A percentile compares a stretch with the other conserved stretches of the same genome.
Conservation (phyloP, 2,113 vertebrate species). For the Triplophysa dalaica region DNA sequence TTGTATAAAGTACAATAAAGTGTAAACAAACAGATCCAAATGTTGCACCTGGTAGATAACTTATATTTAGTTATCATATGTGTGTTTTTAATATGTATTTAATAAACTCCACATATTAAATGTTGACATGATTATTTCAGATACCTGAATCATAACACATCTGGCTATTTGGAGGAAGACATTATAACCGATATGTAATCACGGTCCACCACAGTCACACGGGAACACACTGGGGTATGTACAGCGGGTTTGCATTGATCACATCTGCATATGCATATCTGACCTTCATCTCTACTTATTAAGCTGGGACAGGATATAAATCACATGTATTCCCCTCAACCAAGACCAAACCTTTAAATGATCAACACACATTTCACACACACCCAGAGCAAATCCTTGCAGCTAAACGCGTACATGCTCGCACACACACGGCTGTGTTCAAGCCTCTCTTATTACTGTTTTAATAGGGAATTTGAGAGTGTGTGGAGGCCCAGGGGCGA, state of each 20-base stretch:
- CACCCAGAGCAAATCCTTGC: background rate
- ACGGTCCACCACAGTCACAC: background rate
- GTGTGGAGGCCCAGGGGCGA: slow-evolving; percentile 69
- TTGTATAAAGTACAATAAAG: too few relatives aligned
- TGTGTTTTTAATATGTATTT: background rate
- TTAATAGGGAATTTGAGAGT: slow-evolving; percentile 77
- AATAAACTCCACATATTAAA: background rate
- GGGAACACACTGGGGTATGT: background rate
- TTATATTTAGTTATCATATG: too few relatives aligned
- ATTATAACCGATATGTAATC: too few relatives aligned
- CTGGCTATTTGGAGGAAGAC: too few relatives aligned
- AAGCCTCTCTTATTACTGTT: slow-evolving; percentile 59
- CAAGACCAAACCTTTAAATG: slow-evolving; percentile 1
- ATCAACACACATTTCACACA: background rate
- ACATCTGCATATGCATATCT: background rate
- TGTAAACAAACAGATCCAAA: too few relatives aligned
- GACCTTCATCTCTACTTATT: background rate
- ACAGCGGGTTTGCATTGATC: background rate
- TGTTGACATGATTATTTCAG: background rate
- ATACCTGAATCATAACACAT: background rate
- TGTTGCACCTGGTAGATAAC: too few relatives aligned
- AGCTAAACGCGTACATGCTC: slow-evolving; percentile 17
- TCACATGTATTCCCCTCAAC: slow-evolving; percentile 9
- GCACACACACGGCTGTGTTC: slow-evolving; percentile 25
- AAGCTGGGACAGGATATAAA: background rate